These are phyloP conservation scores for Baryphthengus martii DNA, from an alignment of 2,113 vertebrate genomes.

Conservation along the genomic window DNA sequence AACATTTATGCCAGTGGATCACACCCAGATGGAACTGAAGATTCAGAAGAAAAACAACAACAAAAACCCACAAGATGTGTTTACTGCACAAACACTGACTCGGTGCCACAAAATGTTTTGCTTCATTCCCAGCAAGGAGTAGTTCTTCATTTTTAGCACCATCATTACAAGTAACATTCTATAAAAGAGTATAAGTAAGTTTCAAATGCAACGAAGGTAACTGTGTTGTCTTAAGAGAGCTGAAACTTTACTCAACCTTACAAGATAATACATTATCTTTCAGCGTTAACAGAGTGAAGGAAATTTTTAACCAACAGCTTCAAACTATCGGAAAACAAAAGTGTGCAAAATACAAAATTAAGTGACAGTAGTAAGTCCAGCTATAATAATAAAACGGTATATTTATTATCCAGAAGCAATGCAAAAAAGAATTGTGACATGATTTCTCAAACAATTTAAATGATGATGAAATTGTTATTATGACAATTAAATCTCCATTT, in stretches of 20 bases:
- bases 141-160: background rate
- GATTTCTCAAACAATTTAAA: background rate
- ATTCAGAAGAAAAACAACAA: background rate
- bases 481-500: background rate
- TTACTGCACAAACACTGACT: background rate
- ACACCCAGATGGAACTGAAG: background rate
- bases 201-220: background rate
- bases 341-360: background rate
- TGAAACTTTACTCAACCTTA: background rate
- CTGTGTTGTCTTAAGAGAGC: background rate
- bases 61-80: background rate
- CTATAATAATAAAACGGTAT: background rate
- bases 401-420: background rate
- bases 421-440: background rate
- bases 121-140: accelerated
- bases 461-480: background rate
- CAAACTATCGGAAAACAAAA: background rate
- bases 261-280: background rate
- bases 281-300: background rate
- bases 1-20: background rate
- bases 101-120: background rate
- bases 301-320: background rate
- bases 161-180: background rate
- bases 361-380: background rate
- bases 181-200: background rate